Base-by-base conservation (phyloP, 2,888 invertebrate genomes). In the Exephanes ischioxanthus region DNA sequence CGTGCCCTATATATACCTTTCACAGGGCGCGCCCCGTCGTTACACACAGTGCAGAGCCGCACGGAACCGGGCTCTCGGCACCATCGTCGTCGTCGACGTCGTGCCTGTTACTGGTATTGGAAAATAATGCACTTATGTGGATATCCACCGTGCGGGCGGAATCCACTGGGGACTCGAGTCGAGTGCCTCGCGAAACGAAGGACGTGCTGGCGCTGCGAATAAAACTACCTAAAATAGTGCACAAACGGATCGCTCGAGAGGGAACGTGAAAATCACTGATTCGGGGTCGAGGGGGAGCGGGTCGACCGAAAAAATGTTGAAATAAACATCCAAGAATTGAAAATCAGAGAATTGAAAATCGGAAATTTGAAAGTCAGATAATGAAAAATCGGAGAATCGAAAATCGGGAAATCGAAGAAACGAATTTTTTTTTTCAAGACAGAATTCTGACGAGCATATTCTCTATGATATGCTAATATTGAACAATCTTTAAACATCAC, bases 81-180 rank as follows among this genome's bases (percentile, higher is more conserved):
- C 5, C 61, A 2, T 30, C 61, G 61, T 61, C 30, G 26, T 61
- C 61, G 83, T 87, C 71, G 41, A 71, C 26, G 51, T 33, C n/a
- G 55, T 26, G 71, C 26, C 45, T 22, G 48, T 72, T 58, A 67
- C 48, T 30, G 58, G 83, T 93, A 93, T 93, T 91, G 92, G 91
- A 92, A 93, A 92, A 92, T 93, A 93, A 93, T 93, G 91, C 91
- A 93, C 92, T 90, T 90, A 90, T 90, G 88, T 86, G 67, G 67
- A 80, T 87, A 89, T 89, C 88, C 86, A 88, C 82, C 80, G 80
- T 80, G 88, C 87, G 87, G 83, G 63, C 75, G 83, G 51, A 51
- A 82, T 48, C 16, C 67, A 53, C 71, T 37, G 22, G 72, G 72
- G 63, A 7, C 55, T 67, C 66, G 72, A 78, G 55, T 76, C 63